Evolutionary conservation across 2,797 vertebrate genomes (phyloP), one percentile per base, ranked within the genome.

Genomic region (Etheostoma perlongum): DNA sequence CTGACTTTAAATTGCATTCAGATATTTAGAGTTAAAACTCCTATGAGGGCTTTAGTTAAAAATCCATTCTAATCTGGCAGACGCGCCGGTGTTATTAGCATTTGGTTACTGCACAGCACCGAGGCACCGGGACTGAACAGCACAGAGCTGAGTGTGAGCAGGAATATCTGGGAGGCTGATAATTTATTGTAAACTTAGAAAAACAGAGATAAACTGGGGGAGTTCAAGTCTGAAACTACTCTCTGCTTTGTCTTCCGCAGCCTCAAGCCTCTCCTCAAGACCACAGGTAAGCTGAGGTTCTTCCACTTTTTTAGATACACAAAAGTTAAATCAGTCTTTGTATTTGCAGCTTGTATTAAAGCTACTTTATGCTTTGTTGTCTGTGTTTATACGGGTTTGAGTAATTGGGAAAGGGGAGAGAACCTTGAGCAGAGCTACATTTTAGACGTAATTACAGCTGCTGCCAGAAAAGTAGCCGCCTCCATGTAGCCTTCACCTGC

Each of bases 231-330:
- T 76, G 89, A 67, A 91, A 87, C 74, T 65, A 1, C 49, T 74
- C 58, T 84, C 74, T 91, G 68, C 82, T 87, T 87, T 88, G 46
- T 88, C 60, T 84, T 77, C 76, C 67, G 5, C 76, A 95, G 94
- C 94, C 82, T 90, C 93, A 5, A 93, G 93, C 85, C 90, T 93
- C 83, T 91, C 94, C 52, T 85, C 94, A 44, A 91, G 93, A 91
- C 93, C 94, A 81, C 94, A 95, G 95, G 95, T 96, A 84, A 93
- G 91, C 61, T 2, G 0, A 5, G 7, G 0, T 14, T 63, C 76
- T 23, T 72, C 66, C 51, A 21, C 61, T 42, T 27, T 14, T 47
- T 10, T 5, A 54, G 5, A 54, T 6, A 15, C 11, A 40, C 55
- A 46, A 6, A 21, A 61, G 0, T 46, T 30, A 15, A 68, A 48